Conservation (phyloP, 2,888 invertebrate genomes). For the Bursaphelenchus okinawaensis region DNA sequence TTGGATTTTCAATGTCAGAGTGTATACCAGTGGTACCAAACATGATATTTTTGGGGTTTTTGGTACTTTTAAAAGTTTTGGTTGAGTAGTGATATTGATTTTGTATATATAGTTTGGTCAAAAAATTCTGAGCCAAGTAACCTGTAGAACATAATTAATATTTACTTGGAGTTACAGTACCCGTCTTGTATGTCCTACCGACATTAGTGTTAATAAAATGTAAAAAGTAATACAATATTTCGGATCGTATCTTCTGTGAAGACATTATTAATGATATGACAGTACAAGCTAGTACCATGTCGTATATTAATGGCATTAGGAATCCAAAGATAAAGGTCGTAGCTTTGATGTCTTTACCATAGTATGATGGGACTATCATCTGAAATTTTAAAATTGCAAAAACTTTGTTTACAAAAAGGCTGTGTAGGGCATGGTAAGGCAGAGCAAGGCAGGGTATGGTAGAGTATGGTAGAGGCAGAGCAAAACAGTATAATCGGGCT, state of each 20-base stretch:
- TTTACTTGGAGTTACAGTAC: not conserved
- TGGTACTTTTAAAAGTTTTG: no score
- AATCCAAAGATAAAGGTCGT: not conserved
- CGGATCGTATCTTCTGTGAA: not conserved
- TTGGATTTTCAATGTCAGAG: not conserved
- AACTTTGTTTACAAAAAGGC: no score
- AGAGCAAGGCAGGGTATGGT: no score
- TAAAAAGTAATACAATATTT: not conserved
- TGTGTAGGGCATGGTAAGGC: no score
- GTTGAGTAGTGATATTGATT: no score
- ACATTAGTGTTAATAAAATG: not conserved
- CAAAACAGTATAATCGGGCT: no score
- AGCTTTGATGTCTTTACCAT: not conserved
- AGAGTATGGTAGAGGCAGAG: no score
- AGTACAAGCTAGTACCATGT: not conserved
- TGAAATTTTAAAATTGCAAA: no score
- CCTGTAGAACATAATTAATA: no score
- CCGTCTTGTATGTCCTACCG: not conserved
- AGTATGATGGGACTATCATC: not conserved
- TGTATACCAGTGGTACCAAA: not conserved
- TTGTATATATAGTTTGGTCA: no score
- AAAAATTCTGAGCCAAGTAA: no score
- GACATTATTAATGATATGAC: not conserved
- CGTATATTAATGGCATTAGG: not conserved
- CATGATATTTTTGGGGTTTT: not conserved